Base-by-base conservation (phyloP, 2,113 vertebrate species). In the Anarhynchus alexandrinus region DNA sequence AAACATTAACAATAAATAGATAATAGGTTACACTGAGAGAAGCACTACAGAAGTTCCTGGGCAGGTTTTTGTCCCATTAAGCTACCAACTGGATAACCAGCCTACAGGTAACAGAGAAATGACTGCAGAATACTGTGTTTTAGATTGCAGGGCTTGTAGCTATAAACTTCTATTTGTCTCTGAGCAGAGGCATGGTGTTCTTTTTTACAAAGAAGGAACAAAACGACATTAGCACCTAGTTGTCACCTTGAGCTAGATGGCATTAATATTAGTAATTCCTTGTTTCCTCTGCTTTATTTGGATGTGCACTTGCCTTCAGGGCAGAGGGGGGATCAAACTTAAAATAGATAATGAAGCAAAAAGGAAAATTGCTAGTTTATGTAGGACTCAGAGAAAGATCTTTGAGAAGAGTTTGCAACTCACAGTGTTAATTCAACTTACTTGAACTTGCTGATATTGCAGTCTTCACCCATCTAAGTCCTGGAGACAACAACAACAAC, bases 401-500 rank as follows among this genome's bases (percentile, higher is more conserved):
- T 90, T 38, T 45, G 38, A 70, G 19, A 59, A 32, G 49, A 29
- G 26, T 49, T 94, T 90, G 58, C 16, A 83, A 55, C 32, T 82
- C 25, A 40, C 21, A 49, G 38, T 51, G 54, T 74, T 81, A 79
- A 47, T 23, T 51, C 43, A 62, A 29, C 18, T 85, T 45, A 40
- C 12, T 30, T 73, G 54, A 86, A 88, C 12, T 69, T 62, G 85
- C 76, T 86, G 92, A 73, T 86, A 54, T 15, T 57, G 45, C 64
- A 92, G 6, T 45, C 45, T 73, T 78, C 82, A 90, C 82, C 54
- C 49, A 70, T 88, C 62, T 73, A 20, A 64, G 3, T 65, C 61
- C 10, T 19, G 11, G 9, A 5, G 1, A 5, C 3, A 5, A 12
- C 13, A 11, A 26, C 25, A 25, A 8, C 26, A 47, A 5, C 2